A percentile compares a stretch with the other conserved stretches of the same genome.
Conservation (phyloP, 2,888 invertebrate genomes). For the Pterostichus madidus region DNA sequence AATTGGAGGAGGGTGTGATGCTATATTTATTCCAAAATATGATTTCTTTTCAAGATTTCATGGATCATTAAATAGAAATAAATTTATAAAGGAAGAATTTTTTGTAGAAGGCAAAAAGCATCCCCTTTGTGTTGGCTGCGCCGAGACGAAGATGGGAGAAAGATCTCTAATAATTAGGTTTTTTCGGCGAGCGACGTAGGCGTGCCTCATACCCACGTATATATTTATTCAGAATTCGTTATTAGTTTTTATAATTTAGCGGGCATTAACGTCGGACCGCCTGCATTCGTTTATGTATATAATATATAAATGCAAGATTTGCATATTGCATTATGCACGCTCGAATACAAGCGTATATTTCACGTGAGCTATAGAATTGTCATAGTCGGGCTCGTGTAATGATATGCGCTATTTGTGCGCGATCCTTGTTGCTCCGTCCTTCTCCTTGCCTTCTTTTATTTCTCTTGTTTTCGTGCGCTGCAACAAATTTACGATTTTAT, state of each 20-base stretch:
- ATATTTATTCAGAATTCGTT: slow-evolving; percentile 66
- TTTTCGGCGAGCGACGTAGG: slow-evolving; percentile 49
- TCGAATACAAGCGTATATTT: slow-evolving; percentile 62
- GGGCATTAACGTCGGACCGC: slow-evolving; percentile 65
- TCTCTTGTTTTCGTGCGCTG: slow-evolving; percentile 54
- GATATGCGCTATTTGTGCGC: slow-evolving; percentile 59
- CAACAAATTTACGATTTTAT: slow-evolving; percentile 66
- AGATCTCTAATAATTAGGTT: slow-evolving; percentile 59
- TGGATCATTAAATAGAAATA: slow-evolving; percentile 39
- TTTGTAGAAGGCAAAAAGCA: slow-evolving; percentile 29
- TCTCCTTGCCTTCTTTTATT: slow-evolving; percentile 27
- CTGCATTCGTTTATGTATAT: slow-evolving; percentile 65
- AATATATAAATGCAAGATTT: slow-evolving; percentile 66
- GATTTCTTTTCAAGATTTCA: slow-evolving; percentile 40
- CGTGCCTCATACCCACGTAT: slow-evolving; percentile 51
- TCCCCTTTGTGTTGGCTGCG: slow-evolving; percentile 19
- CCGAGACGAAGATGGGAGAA: neutral
- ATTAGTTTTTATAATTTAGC: slow-evolving; percentile 67
- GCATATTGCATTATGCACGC: slow-evolving; percentile 65
- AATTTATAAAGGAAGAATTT: slow-evolving; percentile 36
- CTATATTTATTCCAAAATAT: slow-evolving; percentile 14
- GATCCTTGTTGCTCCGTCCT: slow-evolving; percentile 13
- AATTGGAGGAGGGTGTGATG: slow-evolving; percentile 24
- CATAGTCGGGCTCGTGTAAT: slow-evolving; percentile 58
- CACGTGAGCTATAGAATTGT: slow-evolving; percentile 66